phyloP scores from a whole-genome alignment of 1,140 invertebrate genomes.

The Rhagoletis zephyria region DNA sequence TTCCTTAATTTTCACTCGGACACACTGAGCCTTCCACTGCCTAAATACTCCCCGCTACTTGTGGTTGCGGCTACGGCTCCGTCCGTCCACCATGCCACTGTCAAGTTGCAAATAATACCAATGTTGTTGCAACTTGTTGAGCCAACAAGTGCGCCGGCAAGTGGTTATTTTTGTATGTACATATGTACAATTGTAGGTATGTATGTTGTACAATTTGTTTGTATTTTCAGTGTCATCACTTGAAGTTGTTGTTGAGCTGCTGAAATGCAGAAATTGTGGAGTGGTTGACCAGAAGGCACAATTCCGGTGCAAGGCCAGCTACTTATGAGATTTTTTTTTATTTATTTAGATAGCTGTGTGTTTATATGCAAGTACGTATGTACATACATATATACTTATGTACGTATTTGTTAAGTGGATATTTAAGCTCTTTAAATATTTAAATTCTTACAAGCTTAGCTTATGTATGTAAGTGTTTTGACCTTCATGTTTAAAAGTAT shows the following conservation, averaged over 20 bases:
- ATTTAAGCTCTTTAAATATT: no score
- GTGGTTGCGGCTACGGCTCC: neutral
- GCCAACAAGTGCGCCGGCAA: slow-evolving; percentile 8
- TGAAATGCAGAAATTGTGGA: neutral
- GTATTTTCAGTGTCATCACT: slow-evolving; percentile 40
- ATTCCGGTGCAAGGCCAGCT: no score
- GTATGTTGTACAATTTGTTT: neutral
- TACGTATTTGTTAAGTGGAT: no score
- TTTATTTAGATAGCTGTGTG: no score
- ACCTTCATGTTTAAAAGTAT: no score
- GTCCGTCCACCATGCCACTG: neutral
- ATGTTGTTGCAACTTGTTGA: slow-evolving; percentile 40
- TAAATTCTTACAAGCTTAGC: no score
- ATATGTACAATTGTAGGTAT: neutral
- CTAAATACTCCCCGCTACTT: neutral
- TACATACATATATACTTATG: no score
- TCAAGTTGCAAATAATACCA: slow-evolving; percentile 38
- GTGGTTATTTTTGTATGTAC: slow-evolving; percentile 4
- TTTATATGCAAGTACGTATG: no score
- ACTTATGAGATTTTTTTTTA: no score
- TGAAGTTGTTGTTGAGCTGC: neutral
- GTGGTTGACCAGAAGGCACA: neutral
- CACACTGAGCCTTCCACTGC: neutral
- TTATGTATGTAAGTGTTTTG: no score
- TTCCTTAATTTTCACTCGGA: neutral